phyloP scores from a whole-genome alignment of 2,888 invertebrate species.

The Rotaria sp. region DNA sequence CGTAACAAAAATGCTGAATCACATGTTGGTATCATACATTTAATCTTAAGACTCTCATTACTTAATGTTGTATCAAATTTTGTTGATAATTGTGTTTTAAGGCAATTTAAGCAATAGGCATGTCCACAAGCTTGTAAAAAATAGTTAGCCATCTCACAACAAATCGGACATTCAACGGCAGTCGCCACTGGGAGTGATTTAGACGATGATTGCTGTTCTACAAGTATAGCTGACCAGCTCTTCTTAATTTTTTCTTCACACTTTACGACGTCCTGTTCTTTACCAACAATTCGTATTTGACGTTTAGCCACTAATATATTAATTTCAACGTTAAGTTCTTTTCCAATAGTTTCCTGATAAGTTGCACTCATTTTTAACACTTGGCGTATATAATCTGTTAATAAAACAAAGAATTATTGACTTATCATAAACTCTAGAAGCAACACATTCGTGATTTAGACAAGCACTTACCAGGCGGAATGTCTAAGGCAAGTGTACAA shows the following conservation, averaged over 20 bases:
- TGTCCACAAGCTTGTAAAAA: too few relatives aligned
- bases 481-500: background rate
- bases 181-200: too few relatives aligned
- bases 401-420: background rate
- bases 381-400: background rate
- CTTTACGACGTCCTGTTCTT: background rate
- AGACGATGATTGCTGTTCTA: too few relatives aligned
- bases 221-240: background rate
- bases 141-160: too few relatives aligned
- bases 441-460: background rate
- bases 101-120: too few relatives aligned
- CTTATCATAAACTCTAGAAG: background rate
- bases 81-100: background rate
- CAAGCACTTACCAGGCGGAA: background rate
- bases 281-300: background rate
- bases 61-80: background rate
- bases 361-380: background rate
- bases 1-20: background rate
- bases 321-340: background rate
- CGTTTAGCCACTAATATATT: background rate
- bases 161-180: too few relatives aligned
- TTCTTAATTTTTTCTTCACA: background rate
- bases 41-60: background rate
- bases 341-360: background rate
- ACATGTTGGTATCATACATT: background rate